A percentile compares a stretch with the other conserved stretches of the same genome.
These are phyloP conservation scores for Mylabris phalerata DNA, from an alignment of 1,140 invertebrate genomes.

Conservation along the genomic window DNA sequence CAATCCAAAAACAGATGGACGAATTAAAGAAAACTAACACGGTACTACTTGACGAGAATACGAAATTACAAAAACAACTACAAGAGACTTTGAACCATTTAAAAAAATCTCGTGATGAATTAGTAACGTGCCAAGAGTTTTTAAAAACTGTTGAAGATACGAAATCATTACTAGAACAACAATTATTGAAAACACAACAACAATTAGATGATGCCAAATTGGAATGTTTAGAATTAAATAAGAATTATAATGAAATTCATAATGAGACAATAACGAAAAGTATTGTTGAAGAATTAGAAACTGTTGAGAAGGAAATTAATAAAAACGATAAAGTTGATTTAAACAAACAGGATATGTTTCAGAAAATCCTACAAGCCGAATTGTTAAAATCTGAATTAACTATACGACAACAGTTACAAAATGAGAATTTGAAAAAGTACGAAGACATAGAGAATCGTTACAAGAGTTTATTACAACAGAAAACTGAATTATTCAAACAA, in stretches of 20 bases:
- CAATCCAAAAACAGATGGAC: slow-evolving; percentile 9
- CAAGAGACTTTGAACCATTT: background rate
- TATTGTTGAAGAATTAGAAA: slow-evolving; percentile 2
- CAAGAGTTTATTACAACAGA: background rate
- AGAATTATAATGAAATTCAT: background rate
- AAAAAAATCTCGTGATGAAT: slow-evolving; percentile 5
- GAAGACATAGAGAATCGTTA: slow-evolving; percentile 7
- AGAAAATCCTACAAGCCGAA: slow-evolving; percentile 4
- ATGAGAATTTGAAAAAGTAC: slow-evolving; percentile 3
- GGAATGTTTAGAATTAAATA: slow-evolving; percentile 1
- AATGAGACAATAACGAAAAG: slow-evolving; percentile 2
- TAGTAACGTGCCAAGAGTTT: background rate
- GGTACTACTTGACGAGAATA: slow-evolving; percentile 6
- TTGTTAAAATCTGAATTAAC: slow-evolving; percentile 6
- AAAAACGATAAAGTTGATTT: background rate
- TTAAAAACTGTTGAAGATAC: background rate
- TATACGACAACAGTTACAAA: slow-evolving; percentile 1
- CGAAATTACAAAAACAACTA: slow-evolving; percentile 2
- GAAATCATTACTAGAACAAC: slow-evolving; percentile 1
- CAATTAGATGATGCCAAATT: slow-evolving; percentile 3
- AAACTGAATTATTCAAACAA: slow-evolving; percentile 2
- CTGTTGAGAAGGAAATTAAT: slow-evolving; percentile 2
- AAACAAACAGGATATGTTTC: background rate
- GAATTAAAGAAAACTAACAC: slow-evolving; percentile 10
- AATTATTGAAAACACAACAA: slow-evolving; percentile 3